Conservation (phyloP, 2,113 vertebrate species). For the Cyphotilapia sp. region DNA sequence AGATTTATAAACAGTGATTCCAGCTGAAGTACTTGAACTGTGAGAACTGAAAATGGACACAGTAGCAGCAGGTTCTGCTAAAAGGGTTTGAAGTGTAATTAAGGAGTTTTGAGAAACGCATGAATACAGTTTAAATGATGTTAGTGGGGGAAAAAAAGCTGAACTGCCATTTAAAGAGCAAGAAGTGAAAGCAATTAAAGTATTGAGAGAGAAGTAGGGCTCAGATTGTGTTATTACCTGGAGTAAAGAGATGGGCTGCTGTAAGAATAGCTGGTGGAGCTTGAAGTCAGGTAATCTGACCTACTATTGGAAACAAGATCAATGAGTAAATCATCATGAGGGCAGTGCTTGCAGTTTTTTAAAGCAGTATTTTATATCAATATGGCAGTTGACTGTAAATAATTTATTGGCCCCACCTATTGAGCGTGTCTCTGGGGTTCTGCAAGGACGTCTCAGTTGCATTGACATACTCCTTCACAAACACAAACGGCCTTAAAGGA, state of each 20-base stretch:
- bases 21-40: background rate
- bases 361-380: background rate
- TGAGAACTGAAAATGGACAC: background rate
- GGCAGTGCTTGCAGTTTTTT: background rate
- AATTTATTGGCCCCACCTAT: conserved; percentile 51
- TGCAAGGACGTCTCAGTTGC: conserved; percentile 33
- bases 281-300: conserved; percentile 55
- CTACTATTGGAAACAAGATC: conserved; percentile 1
- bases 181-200: background rate
- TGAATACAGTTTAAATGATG: background rate
- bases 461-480: conserved; percentile 81
- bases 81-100: background rate
- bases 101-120: background rate
- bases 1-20: background rate
- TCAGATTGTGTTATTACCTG: conserved; percentile 44
- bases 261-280: conserved; percentile 61
- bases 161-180: background rate
- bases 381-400: background rate
- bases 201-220: background rate
- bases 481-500: conserved; percentile 74
- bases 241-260: conserved; percentile 48
- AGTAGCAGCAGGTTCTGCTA: background rate
- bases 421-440: conserved; percentile 27
- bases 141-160: background rate
- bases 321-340: background rate